phyloP scores from a whole-genome alignment of 2,888 invertebrate genomes.

The Zelleria hepariella region DNA sequence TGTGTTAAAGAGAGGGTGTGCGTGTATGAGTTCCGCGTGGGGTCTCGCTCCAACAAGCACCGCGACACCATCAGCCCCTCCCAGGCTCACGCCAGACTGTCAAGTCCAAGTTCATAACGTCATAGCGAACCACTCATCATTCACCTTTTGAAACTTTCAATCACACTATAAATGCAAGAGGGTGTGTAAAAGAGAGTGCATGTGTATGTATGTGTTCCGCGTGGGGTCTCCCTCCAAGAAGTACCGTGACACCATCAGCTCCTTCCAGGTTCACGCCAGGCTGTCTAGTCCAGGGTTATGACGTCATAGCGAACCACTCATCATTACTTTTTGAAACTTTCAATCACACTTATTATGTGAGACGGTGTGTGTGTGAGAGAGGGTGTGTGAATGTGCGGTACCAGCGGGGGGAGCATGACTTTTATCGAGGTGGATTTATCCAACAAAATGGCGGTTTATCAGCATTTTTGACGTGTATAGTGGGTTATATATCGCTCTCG shows the following conservation, averaged over 20 bases:
- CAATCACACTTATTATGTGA: no score
- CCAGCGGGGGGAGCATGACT: no score
- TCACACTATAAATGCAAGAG: no score
- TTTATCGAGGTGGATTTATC: no score
- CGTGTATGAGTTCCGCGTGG: slow-evolving; percentile 89
- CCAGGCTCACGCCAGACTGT: slow-evolving; percentile 66
- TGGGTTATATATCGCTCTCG: no score
- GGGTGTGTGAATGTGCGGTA: slow-evolving; percentile 89
- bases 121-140: not conserved
- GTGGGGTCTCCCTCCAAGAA: slow-evolving; percentile 81
- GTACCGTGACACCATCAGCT: slow-evolving; percentile 52
- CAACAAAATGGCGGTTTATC: no score
- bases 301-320: not conserved
- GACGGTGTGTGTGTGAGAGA: no score
- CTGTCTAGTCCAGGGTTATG: slow-evolving; percentile 62
- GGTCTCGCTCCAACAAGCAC: slow-evolving; percentile 74
- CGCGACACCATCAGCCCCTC: slow-evolving; percentile 60
- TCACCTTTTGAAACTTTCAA: no score
- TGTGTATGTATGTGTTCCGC: slow-evolving; percentile 89
- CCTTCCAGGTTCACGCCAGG: slow-evolving; percentile 66
- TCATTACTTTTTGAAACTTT: no score
- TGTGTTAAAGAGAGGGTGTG: slow-evolving; percentile 85
- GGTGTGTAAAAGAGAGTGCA: no score
- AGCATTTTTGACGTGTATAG: no score
- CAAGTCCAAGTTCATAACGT: slow-evolving; percentile 53